Percentiles rank a stretch among this genome's conserved stretches.
Conservation (phyloP, 2,888 invertebrate species). For the Euzophera pinguis region DNA sequence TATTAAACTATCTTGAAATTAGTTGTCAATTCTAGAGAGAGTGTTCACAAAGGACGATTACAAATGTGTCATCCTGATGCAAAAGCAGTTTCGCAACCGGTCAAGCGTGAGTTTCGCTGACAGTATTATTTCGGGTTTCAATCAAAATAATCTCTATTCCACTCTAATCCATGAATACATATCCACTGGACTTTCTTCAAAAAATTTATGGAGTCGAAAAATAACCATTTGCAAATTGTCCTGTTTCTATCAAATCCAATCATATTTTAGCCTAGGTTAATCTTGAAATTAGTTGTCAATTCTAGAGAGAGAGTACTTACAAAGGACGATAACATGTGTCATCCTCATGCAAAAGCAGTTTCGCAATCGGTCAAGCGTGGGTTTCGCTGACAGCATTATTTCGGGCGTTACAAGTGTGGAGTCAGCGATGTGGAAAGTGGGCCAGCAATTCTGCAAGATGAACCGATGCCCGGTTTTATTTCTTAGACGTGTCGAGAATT, state of each 20-base stretch:
- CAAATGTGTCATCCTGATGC: not conserved
- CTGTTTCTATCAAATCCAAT: too few relatives aligned
- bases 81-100: not conserved
- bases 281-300: too few relatives aligned
- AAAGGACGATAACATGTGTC: not conserved
- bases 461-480: slow-evolving; percentile 12
- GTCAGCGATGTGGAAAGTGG: slow-evolving; percentile 14
- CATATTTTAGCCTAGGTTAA: too few relatives aligned
- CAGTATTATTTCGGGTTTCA: slow-evolving; percentile 1
- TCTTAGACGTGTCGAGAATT: slow-evolving; percentile 10
- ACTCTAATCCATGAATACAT: too few relatives aligned
- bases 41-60: not conserved
- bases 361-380: not conserved
- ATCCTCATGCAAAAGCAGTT: not conserved
- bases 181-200: too few relatives aligned
- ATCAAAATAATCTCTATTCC: too few relatives aligned
- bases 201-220: too few relatives aligned
- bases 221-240: too few relatives aligned
- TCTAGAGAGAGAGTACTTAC: not conserved
- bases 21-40: too few relatives aligned
- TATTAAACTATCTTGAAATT: too few relatives aligned
- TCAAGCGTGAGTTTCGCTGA: slow-evolving; percentile 4
- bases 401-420: not conserved
- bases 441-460: slow-evolving; percentile 10
- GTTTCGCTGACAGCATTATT: slow-evolving; percentile 3